Evolutionary conservation across 2,113 vertebrate species (phyloP).

Genomic region (Camelus bactrianus): DNA sequence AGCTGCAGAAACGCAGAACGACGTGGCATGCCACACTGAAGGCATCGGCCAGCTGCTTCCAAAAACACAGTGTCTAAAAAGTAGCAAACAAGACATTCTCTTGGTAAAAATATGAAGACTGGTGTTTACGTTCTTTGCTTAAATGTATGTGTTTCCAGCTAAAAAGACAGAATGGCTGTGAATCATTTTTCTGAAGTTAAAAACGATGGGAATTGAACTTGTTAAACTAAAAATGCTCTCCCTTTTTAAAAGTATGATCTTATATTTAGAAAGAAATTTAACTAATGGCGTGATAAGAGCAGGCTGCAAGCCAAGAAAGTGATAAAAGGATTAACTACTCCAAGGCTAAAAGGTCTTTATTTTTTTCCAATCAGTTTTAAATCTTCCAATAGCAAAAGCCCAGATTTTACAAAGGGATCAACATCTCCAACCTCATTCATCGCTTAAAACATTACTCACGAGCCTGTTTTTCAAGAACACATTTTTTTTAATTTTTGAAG

Average conservation of each 20-base stretch:
- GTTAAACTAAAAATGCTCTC: conserved; percentile 14
- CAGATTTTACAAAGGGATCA: background rate
- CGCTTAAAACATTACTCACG: background rate
- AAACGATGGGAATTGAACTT: background rate
- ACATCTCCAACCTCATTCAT: too few relatives aligned
- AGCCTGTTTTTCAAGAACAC: background rate
- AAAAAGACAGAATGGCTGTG: background rate
- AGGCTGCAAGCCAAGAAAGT: background rate
- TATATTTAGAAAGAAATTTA: conserved; percentile 59
- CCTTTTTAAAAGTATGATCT: conserved; percentile 14
- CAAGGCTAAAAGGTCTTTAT: background rate
- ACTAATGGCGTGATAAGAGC: conserved; percentile 40
- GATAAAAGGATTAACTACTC: conserved; percentile 57
- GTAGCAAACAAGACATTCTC: conserved; percentile 31
- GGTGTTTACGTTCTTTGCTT: conserved; percentile 37
- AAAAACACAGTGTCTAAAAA: background rate
- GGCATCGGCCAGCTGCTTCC: background rate
- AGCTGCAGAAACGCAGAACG: background rate
- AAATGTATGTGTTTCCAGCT: background rate
- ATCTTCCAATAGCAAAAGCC: conserved; percentile 2
- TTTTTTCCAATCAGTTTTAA: conserved; percentile 26
- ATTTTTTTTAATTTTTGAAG: background rate
- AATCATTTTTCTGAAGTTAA: conserved; percentile 28
- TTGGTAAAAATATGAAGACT: conserved; percentile 13
- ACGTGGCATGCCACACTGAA: rapidly evolving